A percentile compares a stretch with the other conserved stretches of the same genome.
phyloP scores from a whole-genome alignment of 2,113 vertebrate species.

The Phainopepla nitens region DNA sequence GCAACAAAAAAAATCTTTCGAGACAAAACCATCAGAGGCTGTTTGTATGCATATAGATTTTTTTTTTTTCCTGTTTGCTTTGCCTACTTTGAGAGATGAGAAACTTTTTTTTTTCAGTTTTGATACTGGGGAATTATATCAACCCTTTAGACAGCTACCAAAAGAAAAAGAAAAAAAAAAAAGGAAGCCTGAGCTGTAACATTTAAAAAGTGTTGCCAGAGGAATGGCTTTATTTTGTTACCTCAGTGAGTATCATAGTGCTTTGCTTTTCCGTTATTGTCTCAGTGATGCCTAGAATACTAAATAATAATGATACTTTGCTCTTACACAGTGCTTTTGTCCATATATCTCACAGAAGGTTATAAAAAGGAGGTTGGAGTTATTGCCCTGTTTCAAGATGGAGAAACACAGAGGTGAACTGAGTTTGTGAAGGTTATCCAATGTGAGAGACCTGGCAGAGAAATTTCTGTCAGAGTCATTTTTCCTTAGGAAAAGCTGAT shows the following conservation, averaged over 20 bases:
- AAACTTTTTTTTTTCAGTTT: background rate
- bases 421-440: background rate
- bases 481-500: constrained; percentile 18
- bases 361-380: background rate
- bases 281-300: background rate
- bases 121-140: background rate
- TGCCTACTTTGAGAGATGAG: background rate
- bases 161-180: background rate
- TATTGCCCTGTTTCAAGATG: background rate
- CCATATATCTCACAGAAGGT: background rate
- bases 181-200: background rate
- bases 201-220: background rate
- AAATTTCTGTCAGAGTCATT: background rate
- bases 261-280: background rate
- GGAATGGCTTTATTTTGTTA: background rate
- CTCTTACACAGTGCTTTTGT: background rate
- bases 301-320: background rate
- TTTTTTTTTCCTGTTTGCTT: background rate
- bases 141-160: background rate
- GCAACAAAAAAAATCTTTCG: background rate
- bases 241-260: background rate
- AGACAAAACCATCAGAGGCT: background rate
- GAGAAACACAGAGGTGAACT: background rate
- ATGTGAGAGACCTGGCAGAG: background rate
- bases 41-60: background rate